Evolutionary conservation across 2,888 invertebrate genomes (phyloP).

Genomic region (Metopia argyrocephala): DNA sequence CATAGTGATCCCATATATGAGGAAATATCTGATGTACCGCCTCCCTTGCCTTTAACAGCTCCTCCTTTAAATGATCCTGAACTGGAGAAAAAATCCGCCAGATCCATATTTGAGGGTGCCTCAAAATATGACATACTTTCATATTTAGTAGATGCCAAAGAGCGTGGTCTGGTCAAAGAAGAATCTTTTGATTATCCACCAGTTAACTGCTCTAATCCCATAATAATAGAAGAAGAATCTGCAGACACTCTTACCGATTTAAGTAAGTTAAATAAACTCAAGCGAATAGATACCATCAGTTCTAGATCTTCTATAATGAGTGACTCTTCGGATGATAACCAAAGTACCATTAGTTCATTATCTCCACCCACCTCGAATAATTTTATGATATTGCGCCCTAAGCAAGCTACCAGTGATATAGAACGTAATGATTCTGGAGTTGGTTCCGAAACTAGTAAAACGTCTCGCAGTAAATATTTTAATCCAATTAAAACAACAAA

Average conservation of each 20-base stretch:
- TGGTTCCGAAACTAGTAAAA: constrained; percentile 93
- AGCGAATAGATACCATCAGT: constrained; percentile 74
- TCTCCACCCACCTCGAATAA: constrained; percentile 69
- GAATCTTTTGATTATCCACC: constrained; percentile 84
- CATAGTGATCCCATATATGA: constrained; percentile 87
- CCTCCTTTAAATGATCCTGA: constrained; percentile 87
- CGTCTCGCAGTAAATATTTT: constrained; percentile 87
- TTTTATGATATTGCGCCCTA: constrained; percentile 73
- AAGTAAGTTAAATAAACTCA: constrained; percentile 79
- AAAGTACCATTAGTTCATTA: constrained; percentile 82
- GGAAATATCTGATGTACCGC: constrained; percentile 87
- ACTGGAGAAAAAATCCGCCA: constrained; percentile 83
- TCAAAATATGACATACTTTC: constrained; percentile 94
- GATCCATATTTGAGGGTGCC: constrained; percentile 87
- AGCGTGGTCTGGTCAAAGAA: constrained; percentile 85
- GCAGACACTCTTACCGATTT: constrained; percentile 82
- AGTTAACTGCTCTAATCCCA: constrained; percentile 80
- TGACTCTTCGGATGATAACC: constrained; percentile 90
- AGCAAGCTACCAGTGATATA: constrained; percentile 83
- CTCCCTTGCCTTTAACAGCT: constrained; percentile 87
- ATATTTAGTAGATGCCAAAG: constrained; percentile 92
- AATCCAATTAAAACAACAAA: constrained; percentile 78
- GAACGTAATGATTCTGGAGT: constrained; percentile 96
- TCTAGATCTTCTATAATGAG: constrained; percentile 90
- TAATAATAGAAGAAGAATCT: constrained; percentile 81